These are phyloP conservation scores for Lytechinus pictus DNA, from an alignment of 35 echinoderm and acorn worm genomes.

Conservation along the genomic window DNA sequence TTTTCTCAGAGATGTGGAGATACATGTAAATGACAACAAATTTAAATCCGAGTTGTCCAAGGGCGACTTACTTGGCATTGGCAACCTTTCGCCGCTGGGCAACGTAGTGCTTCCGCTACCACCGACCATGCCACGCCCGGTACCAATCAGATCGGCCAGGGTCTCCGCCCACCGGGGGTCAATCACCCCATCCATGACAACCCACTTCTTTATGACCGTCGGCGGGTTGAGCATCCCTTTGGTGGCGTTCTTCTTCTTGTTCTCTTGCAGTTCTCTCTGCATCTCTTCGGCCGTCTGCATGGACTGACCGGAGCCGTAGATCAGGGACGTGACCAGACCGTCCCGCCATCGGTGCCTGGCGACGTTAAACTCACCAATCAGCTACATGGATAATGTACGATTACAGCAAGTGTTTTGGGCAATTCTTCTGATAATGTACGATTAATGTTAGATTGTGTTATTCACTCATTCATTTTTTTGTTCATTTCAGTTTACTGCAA, in stretches of 20 bases:
- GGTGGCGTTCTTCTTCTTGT: conserved; percentile 73
- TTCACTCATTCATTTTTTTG: too few species aligned
- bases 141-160: conserved; percentile 55
- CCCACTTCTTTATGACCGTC: conserved; percentile 85
- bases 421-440: too few species aligned
- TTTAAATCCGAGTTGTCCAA: too few species aligned
- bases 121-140: neutral
- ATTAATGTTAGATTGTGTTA: too few species aligned
- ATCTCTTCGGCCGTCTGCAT: conserved; percentile 62
- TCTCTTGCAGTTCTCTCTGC: conserved; percentile 63
- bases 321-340: conserved; percentile 68
- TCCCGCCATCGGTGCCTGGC: conserved; percentile 59
- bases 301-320: conserved; percentile 54
- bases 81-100: conserved; percentile 70
- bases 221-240: conserved; percentile 83
- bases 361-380: conserved; percentile 68
- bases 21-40: too few species aligned
- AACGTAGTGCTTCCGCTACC: conserved; percentile 47
- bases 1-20: too few species aligned
- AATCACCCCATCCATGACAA: conserved; percentile 80
- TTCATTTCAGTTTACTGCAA: too few species aligned
- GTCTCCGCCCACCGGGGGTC: conserved; percentile 57
- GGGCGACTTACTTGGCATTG: conserved; percentile 64
- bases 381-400: conserved; percentile 25
- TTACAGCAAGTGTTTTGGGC: too few species aligned